Base-by-base conservation (phyloP, 1,140 invertebrate species). In the Drosophila sucinea region DNA sequence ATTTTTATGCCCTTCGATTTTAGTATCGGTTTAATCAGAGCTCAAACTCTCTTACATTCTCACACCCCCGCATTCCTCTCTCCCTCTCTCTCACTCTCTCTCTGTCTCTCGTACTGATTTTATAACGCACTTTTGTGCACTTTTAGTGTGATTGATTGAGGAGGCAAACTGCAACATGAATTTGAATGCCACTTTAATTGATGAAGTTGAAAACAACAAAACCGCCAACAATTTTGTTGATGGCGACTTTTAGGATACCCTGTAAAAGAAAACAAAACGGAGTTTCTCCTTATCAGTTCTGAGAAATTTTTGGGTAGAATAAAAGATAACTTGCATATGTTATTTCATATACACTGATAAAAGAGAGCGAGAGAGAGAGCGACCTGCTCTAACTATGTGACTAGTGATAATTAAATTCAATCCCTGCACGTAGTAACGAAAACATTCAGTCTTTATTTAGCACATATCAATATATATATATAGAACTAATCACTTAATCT, bases 61-160 rank as follows among this genome's bases (percentile, higher is more conserved):
- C 23, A 27, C 6, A 0, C 44, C 5, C 17, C 7, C 5, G 2
- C 17, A 4, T 3, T 51, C 44, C 7, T 5, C 44, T 51, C 44
- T n/a, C 8, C 27, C 4, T 51, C 7, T 25, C 23, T 8, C 25
- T 27, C 44, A 25, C 44, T 7, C 23, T 25, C 44, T 7, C 44
- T 25, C 70, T 72, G 58, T 75, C 44, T 7, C 44, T 2, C 78
- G 69, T 57, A 75, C 71, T 81, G 70, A 85, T 81, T 86, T 86
- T 85, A 81, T 70, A 85, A 58, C n/a, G 44, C 74, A 54, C 82
- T 70, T 69, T 85, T 81, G 54, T 75, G 67, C 67, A 72, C 78
- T 85, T 86, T 85, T 78, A 85, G 82, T 85, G 82, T 81, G 81
- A 85, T 85, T 85, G 81, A 85, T 84, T 84, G 81, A 55, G 11